A percentile compares a stretch with the other conserved stretches of the same genome.
These are phyloP conservation scores for Sycophila texana DNA, from an alignment of 2,888 invertebrate species.

Conservation along the genomic window DNA sequence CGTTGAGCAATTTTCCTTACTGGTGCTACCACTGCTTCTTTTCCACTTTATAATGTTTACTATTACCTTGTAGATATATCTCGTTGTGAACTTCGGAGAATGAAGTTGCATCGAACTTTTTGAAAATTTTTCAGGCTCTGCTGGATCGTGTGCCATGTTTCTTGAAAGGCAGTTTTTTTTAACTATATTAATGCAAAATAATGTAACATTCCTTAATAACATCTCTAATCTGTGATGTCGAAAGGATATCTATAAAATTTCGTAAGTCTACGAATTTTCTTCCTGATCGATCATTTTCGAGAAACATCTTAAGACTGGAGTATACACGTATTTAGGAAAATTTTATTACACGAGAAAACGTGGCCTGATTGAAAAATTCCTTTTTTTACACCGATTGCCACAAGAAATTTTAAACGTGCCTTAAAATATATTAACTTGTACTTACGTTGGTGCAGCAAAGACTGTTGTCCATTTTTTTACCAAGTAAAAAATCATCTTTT, in stretches of 20 bases:
- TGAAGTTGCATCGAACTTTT: conserved; percentile 26
- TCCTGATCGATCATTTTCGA: conserved; percentile 24
- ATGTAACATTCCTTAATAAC: conserved; percentile 24
- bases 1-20: conserved; percentile 49
- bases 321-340: conserved; percentile 39
- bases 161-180: conserved; percentile 51
- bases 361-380: conserved; percentile 33
- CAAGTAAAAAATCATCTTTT: conserved; percentile 52
- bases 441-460: conserved; percentile 56
- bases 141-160: conserved; percentile 57
- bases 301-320: conserved; percentile 53
- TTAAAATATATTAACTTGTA: conserved; percentile 52
- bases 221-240: conserved; percentile 46
- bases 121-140: conserved; percentile 51
- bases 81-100: conserved; percentile 22
- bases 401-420: conserved; percentile 54
- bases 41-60: conserved; percentile 27
- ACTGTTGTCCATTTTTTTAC: conserved; percentile 56
- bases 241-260: conserved; percentile 32
- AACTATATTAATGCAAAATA: conserved; percentile 6
- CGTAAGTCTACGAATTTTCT: conserved; percentile 31
- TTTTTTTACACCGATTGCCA: conserved; percentile 37
- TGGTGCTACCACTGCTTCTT: conserved; percentile 55
- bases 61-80: conserved; percentile 52
- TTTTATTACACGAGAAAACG: conserved; percentile 40